These are phyloP conservation scores for Poecilia wingei DNA, from an alignment of 2,797 vertebrate species.

Conservation along the genomic window DNA sequence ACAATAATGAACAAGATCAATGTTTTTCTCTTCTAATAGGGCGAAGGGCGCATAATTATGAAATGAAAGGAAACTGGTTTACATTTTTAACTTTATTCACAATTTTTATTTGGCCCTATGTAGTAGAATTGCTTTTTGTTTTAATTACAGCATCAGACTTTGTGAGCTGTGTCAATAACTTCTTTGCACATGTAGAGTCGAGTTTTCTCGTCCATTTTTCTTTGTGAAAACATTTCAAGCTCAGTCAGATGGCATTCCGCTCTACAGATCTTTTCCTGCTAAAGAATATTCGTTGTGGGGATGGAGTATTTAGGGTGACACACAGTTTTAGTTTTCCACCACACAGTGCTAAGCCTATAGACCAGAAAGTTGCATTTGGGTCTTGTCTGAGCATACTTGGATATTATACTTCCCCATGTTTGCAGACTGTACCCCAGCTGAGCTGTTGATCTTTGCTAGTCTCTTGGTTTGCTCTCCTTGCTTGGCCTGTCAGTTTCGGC, in stretches of 20 bases:
- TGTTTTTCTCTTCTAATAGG: background rate
- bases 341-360: background rate
- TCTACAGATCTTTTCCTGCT: background rate
- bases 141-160: no score
- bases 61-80: background rate
- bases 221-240: background rate
- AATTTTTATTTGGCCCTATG: background rate
- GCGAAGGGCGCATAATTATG: background rate
- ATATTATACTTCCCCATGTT: background rate
- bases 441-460: background rate
- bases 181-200: background rate
- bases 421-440: background rate
- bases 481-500: background rate
- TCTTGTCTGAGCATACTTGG: background rate
- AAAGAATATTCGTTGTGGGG: background rate
- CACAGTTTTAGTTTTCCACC: background rate
- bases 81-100: background rate
- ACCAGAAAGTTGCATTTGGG: background rate
- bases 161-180: background rate
- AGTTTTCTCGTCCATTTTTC: background rate
- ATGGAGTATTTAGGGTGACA: background rate
- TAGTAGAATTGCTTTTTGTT: background rate
- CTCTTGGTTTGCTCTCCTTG: background rate
- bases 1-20: background rate
- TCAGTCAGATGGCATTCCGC: background rate